Conservation (phyloP, 2,888 invertebrate species). For the Andrena bicolor region DNA sequence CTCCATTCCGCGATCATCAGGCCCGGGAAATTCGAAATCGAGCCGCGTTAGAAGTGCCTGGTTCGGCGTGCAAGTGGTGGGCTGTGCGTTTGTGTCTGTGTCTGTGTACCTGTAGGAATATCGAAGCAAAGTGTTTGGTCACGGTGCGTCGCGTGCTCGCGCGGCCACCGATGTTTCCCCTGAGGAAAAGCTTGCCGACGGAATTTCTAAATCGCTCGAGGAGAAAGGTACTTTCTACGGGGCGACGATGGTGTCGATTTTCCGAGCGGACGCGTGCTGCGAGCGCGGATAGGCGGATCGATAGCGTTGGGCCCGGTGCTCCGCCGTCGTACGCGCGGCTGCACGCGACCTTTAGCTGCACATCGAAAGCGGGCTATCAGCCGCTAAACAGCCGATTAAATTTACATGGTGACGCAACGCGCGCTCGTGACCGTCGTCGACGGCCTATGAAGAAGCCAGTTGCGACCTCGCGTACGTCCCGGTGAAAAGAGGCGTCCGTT, state of each 20-base stretch:
- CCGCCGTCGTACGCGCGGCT: constrained; percentile 7
- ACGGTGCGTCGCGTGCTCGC: constrained; percentile 50
- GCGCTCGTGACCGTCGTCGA: constrained; percentile 49
- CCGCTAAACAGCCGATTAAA: constrained; percentile 69
- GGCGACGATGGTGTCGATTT: constrained; percentile 31
- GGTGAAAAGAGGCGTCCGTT: constrained; percentile 33
- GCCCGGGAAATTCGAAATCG: constrained; percentile 10
- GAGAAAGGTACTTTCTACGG: constrained; percentile 57
- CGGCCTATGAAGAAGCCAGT: constrained; percentile 53
- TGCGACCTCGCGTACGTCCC: constrained; percentile 39
- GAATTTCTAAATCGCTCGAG: constrained; percentile 60
- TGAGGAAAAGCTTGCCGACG: constrained; percentile 39
- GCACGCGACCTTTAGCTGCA: constrained; percentile 58
- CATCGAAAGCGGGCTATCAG: constrained; percentile 46
- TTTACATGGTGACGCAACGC: constrained; percentile 70
- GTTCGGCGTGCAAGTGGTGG: too few relatives aligned
- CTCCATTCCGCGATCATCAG: too few relatives aligned
- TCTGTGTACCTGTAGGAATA: neutral
- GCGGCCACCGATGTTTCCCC: constrained; percentile 41
- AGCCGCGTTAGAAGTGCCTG: neutral
- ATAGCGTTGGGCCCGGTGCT: constrained; percentile 19
- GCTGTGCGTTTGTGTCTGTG: neutral
- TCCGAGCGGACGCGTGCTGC: neutral
- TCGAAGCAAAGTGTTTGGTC: constrained; percentile 19
- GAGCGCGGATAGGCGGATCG: constrained; percentile 21